Percentiles rank a stretch among this genome's conserved stretches.
These are phyloP conservation scores for Armadillidium nasatum DNA, from an alignment of 1,140 invertebrate species.

Conservation along the genomic window DNA sequence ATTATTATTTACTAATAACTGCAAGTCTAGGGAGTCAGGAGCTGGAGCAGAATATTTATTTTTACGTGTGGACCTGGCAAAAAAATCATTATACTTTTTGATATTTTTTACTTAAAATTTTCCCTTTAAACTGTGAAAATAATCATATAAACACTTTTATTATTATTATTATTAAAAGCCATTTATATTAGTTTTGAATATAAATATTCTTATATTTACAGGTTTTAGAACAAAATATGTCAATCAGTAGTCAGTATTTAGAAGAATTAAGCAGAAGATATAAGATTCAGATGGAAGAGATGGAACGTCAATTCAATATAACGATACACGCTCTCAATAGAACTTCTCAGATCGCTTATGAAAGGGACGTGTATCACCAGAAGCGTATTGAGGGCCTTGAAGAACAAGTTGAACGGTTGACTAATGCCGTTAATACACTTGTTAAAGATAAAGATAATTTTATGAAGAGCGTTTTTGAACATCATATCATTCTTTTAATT, in stretches of 20 bases:
- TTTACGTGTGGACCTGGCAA: neutral
- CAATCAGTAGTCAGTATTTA: constrained; percentile 87
- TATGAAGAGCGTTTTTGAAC: constrained; percentile 47
- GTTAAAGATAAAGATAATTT: constrained; percentile 47
- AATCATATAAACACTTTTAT: neutral
- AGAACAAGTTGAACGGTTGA: constrained; percentile 54
- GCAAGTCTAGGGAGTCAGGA: no score
- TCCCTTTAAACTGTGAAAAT: neutral
- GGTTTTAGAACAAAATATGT: constrained; percentile 92
- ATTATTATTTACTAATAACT: no score
- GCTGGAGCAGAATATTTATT: neutral
- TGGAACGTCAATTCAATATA: constrained; percentile 77
- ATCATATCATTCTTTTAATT: constrained; percentile 55
- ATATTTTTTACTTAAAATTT: no score
- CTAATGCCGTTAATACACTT: constrained; percentile 49
- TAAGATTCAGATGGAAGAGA: constrained; percentile 93
- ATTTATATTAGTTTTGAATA: constrained; percentile 23
- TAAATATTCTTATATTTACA: constrained; percentile 52
- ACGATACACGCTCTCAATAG: constrained; percentile 70
- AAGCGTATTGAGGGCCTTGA: constrained; percentile 32
- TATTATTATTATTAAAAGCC: neutral
- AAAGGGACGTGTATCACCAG: constrained; percentile 34
- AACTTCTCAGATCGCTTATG: constrained; percentile 50
- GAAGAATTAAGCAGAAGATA: constrained; percentile 90
- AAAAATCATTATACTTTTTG: no score